Base-by-base conservation (phyloP, 2,113 vertebrate genomes). In the Peromyscus leucopus region DNA sequence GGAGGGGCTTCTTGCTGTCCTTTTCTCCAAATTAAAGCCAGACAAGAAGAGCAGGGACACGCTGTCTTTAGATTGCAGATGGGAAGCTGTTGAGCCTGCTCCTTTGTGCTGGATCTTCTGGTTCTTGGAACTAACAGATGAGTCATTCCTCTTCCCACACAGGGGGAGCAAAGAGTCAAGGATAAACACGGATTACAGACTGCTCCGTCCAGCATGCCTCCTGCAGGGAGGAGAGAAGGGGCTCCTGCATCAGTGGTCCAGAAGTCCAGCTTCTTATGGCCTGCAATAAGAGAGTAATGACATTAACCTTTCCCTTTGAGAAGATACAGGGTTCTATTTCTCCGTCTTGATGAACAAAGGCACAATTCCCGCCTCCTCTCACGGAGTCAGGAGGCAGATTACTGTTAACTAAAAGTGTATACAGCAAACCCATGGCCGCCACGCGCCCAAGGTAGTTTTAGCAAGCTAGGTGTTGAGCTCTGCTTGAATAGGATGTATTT, bases 71-170 rank as follows among this genome's bases (percentile, higher is more conserved):
- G 26, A 74, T n/a, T 55, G 91, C 76, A 93, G 74, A 39, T 31
- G n/a, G 28, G 89, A 94, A 94, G 90, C 36, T 57, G 39, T 7
- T 71, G 67, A 95, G 46, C 9, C 55, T 72, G 55, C 4, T 46
- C 16, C 71, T 92, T 90, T 92, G 65, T 90, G 75, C 71, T 90
- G 69, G 63, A 76, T 69, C 79, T n/a, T 89, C 69, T 59, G 21
- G 71, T 42, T 65, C 75, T 87, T 80, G 84, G 65, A 63, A 59
- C 39, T 78, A 75, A 57, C 16, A 36, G 36, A 76, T 72, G 84
- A 97, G 33, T 92, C 65, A 94, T 24, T 90, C 21, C 6, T 96
- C 31, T 13, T 92, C 74, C 92, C n/a, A 65, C 13, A 69, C 22
- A 3, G 4, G 15, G 89, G 78, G 91, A 96, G 21, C 15, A 33